These are phyloP conservation scores for Smittia sp. DNA, from an alignment of 2,888 invertebrate genomes.

Conservation along the genomic window DNA sequence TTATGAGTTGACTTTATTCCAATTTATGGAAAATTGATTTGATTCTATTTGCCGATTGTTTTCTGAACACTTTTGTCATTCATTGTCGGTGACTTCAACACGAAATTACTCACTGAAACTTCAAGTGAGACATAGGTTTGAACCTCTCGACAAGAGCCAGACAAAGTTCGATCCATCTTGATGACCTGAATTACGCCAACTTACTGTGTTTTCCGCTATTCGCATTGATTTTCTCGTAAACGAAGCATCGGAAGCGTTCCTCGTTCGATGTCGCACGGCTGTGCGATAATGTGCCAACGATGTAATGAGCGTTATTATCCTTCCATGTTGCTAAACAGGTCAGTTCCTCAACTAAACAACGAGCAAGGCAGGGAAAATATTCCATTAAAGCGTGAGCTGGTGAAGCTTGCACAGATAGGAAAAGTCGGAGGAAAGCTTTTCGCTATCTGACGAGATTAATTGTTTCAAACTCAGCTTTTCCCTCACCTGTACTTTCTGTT, in stretches of 20 bases:
- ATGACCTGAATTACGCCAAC: constrained; percentile 20
- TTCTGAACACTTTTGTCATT: background rate
- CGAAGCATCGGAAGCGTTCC: constrained; percentile 84
- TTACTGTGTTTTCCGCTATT: constrained; percentile 48
- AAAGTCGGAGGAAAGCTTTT: background rate
- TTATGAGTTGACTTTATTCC: constrained; percentile 36
- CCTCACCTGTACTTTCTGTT: constrained; percentile 73
- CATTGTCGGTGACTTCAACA: too few species aligned
- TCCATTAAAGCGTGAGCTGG: constrained; percentile 25
- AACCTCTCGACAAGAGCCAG: too few species aligned
- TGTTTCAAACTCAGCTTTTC: too few species aligned
- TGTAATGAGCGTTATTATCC: constrained; percentile 75
- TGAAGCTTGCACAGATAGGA: background rate
- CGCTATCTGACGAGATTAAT: background rate
- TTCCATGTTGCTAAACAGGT: constrained; percentile 81
- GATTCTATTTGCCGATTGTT: background rate
- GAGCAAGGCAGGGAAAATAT: background rate
- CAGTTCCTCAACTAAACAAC: constrained; percentile 67
- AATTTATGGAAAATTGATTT: constrained; percentile 15
- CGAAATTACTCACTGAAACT: too few species aligned
- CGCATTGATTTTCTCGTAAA: constrained; percentile 72
- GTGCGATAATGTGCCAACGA: constrained; percentile 73
- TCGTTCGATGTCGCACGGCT: constrained; percentile 79
- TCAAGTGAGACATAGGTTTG: too few species aligned
- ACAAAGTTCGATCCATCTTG: background rate